Evolutionary conservation across 2,888 invertebrate species (phyloP).

Genomic region (Hydropsyche betteni): DNA sequence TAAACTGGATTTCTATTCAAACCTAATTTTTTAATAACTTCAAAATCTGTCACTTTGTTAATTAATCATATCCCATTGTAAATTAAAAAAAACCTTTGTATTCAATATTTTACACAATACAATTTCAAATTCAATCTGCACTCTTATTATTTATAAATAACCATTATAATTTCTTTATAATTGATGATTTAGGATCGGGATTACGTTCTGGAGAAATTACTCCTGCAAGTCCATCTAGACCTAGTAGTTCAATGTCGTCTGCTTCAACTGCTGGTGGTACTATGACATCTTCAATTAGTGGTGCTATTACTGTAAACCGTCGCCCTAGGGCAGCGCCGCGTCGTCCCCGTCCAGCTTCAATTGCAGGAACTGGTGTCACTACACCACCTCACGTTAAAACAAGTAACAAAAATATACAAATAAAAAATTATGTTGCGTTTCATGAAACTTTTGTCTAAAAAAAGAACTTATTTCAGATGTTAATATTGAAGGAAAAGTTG

Average conservation of each 20-base stretch:
- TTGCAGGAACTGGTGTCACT: conserved; percentile 85
- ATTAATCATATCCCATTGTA: too few relatives aligned
- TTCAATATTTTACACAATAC: not conserved
- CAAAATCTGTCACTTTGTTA: too few relatives aligned
- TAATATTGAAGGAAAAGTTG: conserved; percentile 56
- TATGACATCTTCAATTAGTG: conserved; percentile 70
- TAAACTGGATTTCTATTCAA: too few relatives aligned
- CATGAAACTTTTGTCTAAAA: conserved; percentile 21
- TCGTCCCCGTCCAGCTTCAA: conserved; percentile 82
- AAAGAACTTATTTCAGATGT: conserved; percentile 54
- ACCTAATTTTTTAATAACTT: too few relatives aligned
- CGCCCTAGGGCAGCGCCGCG: conserved; percentile 70
- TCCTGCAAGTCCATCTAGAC: conserved; percentile 80
- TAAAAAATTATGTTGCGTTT: conserved; percentile 55
- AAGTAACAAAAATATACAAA: conserved; percentile 57
- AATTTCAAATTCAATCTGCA: not conserved
- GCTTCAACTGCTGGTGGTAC: conserved; percentile 68
- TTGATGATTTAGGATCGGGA: conserved; percentile 60
- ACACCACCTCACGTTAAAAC: conserved; percentile 60
- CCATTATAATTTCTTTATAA: conserved; percentile 10
- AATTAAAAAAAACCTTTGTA: not conserved
- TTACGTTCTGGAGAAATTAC: conserved; percentile 79
- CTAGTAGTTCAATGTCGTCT: conserved; percentile 85
- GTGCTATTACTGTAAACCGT: conserved; percentile 66
- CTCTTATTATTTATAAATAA: not conserved